phyloP scores from a whole-genome alignment of 2,888 invertebrate genomes.

The Hirtodrosophila cameraria region DNA sequence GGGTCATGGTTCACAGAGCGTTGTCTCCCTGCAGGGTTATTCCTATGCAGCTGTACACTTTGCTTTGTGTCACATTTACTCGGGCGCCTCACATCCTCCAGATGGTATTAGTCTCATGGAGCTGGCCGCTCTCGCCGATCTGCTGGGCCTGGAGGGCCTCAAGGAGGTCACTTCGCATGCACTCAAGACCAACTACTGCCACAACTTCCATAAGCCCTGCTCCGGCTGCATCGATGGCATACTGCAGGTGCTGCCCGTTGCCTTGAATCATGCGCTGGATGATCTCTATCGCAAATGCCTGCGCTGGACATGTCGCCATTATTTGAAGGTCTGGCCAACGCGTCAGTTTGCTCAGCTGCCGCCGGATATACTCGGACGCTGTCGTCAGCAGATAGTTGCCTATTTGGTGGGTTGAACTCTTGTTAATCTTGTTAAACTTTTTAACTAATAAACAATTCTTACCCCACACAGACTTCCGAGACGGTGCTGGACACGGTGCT shows the following conservation, averaged over 20 bases:
- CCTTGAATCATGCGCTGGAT: constrained; percentile 93
- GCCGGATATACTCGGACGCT: constrained; percentile 92
- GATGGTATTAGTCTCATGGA: constrained; percentile 94
- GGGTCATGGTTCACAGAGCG: constrained; percentile 93
- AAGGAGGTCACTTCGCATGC: constrained; percentile 96
- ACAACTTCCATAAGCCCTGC: constrained; percentile 97
- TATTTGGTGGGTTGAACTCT: constrained; percentile 86
- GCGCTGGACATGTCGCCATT: constrained; percentile 94
- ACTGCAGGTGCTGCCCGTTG: constrained; percentile 93
- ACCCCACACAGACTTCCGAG: constrained; percentile 87
- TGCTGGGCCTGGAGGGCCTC: constrained; percentile 94
- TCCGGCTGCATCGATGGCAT: constrained; percentile 94
- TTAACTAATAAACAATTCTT: not conserved
- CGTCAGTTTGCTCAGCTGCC: constrained; percentile 94
- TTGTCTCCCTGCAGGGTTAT: constrained; percentile 93
- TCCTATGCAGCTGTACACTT: constrained; percentile 94
- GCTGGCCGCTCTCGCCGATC: constrained; percentile 94
- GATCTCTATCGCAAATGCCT: constrained; percentile 94
- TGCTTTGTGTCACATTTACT: constrained; percentile 96
- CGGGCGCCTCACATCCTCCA: constrained; percentile 94
- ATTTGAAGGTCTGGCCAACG: constrained; percentile 95
- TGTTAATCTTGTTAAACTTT: not conserved
- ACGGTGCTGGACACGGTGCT: constrained; percentile 93
- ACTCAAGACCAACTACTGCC: constrained; percentile 94
- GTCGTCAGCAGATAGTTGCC: constrained; percentile 92